Base-by-base conservation (phyloP, 1,140 invertebrate genomes). In the Marisa cornuarietis region DNA sequence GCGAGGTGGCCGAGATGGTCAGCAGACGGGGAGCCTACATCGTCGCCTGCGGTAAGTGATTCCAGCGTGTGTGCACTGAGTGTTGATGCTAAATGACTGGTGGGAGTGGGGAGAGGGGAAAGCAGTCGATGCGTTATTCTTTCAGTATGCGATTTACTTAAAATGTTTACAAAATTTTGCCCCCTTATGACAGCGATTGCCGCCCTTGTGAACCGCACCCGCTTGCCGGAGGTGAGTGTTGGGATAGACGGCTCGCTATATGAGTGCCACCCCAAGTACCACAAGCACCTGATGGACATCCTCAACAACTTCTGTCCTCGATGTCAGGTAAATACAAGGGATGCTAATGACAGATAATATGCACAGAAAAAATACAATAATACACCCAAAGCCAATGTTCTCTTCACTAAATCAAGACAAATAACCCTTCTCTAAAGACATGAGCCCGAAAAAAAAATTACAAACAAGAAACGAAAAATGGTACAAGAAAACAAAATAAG, bases 221-320 rank as follows among this genome's bases (percentile, higher is more conserved):
- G 93, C 26, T 94, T 97, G 85, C 93, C 95, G 16, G 94, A 94
- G 82, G 96, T 98, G 1, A 98, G 97, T 0, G 96, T 99, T 24
- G 98, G 97, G 74, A 96, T 99, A 82, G 98, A 99, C 91, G 98
- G 98, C 22, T 99, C 97, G 42, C 95, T 99, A 0, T 99, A 99
- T 91, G 94, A 97, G 87, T 98, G 95, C 92, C 98, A 99, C 90
- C 98, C 98, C 0, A 95, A 97, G 90, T 98, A 99, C 92, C 96
- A 98, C 90, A 93, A 95, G 90, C 93, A 98, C 82, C 98, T 99
- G 95, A 95, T 95, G 73, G 94, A 96, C 76, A 96, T 96, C 89
- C 97, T 99, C 87, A 92, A 93, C 14, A 93, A 96, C 89, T 92
- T 97, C 51, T 93, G 95, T 69, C 93, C 72, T 83, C 76, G 88